Conservation (phyloP, 2,888 invertebrate species). For the Chaetogeoica ovagalla region DNA sequence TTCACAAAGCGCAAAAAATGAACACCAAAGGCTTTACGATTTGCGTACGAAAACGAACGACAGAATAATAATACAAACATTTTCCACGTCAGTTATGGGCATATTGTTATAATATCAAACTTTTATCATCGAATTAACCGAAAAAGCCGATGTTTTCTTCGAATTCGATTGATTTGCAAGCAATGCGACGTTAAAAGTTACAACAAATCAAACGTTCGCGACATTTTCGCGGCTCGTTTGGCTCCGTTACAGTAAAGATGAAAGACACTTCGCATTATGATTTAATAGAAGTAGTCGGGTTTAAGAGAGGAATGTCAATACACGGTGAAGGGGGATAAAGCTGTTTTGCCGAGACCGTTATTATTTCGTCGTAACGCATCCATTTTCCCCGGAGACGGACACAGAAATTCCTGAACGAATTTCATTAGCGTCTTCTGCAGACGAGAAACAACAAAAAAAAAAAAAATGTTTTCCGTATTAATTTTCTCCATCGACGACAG, state of each 20-base stretch:
- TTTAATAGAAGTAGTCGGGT: conserved; percentile 4
- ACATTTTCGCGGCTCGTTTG: not conserved
- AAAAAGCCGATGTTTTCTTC: too few species aligned
- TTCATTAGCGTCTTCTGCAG: conserved; percentile 12
- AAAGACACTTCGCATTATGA: conserved; percentile 2
- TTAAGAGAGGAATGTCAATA: conserved; percentile 12
- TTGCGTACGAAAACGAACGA: too few species aligned
- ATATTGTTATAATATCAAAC: too few species aligned
- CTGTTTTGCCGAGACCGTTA: conserved; percentile 18
- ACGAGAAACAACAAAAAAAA: not conserved
- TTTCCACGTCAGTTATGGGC: too few species aligned
- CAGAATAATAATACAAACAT: too few species aligned
- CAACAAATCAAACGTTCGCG: not conserved
- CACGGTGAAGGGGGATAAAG: not conserved
- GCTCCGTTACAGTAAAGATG: not conserved
- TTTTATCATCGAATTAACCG: too few species aligned
- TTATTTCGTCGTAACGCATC: conserved; percentile 26
- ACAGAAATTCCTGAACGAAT: conserved; percentile 30
- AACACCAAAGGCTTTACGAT: too few species aligned
- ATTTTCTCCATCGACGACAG: too few species aligned
- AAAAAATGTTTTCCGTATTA: not conserved
- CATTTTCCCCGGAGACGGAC: conserved; percentile 13
- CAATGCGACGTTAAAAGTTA: too few species aligned
- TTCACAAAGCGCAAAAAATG: too few species aligned
- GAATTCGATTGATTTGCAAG: too few species aligned